Conservation (phyloP, 1,140 invertebrate species). For the Aphaenogaster floridana region DNA sequence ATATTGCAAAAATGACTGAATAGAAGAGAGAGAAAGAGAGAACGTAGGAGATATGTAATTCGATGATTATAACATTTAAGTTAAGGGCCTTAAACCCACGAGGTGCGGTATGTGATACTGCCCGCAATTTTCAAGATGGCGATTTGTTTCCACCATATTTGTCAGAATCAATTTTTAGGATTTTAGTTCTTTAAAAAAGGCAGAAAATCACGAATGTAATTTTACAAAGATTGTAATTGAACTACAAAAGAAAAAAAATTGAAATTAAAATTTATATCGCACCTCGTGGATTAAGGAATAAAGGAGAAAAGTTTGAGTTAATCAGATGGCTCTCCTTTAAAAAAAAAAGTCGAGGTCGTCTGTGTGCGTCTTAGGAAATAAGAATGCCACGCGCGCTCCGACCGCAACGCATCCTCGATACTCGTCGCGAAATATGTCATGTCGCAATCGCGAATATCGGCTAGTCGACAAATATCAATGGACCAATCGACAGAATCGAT, state of each 20-base stretch:
- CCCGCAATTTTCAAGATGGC: too few species aligned
- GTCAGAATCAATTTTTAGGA: too few species aligned
- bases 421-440: neutral
- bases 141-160: too few species aligned
- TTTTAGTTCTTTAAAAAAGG: too few species aligned
- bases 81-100: too few species aligned
- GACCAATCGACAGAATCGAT: constrained; percentile 12
- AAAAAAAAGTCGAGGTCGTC: neutral
- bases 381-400: neutral
- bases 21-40: neutral
- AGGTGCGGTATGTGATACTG: too few species aligned
- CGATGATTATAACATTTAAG: neutral
- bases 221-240: too few species aligned
- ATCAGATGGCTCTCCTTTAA: neutral
- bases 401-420: neutral
- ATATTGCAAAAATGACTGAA: neutral
- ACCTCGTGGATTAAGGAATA: too few species aligned
- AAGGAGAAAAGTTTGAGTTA: neutral
- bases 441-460: neutral
- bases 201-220: too few species aligned
- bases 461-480: neutral
- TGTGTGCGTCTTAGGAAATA: neutral
- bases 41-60: neutral
- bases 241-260: too few species aligned
- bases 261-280: too few species aligned